Conservation (phyloP, 2,797 vertebrate genomes). For the Lepus townsendii region DNA sequence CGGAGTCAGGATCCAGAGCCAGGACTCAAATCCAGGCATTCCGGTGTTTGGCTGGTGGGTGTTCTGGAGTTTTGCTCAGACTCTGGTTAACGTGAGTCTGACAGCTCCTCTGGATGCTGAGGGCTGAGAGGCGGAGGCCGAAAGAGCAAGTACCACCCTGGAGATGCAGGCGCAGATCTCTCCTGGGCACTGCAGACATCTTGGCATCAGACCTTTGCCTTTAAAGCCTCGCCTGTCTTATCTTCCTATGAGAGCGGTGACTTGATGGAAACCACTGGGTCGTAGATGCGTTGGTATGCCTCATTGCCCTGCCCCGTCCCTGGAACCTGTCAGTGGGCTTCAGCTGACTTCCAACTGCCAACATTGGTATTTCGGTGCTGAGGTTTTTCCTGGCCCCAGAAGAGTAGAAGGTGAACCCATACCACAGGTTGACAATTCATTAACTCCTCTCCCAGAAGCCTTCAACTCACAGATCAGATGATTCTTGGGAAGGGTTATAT, state of each 20-base stretch:
- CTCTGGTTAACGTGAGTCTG: not conserved
- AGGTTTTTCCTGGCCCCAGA: not conserved
- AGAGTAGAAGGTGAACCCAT: not conserved
- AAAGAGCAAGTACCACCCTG: rapidly evolving
- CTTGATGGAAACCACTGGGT: not conserved
- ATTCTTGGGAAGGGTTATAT: not conserved
- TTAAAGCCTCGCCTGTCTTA: constrained; percentile 38
- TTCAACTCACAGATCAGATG: not conserved
- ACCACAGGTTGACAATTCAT: not conserved
- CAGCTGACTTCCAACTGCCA: not conserved
- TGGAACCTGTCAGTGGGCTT: not conserved
- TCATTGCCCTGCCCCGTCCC: not conserved
- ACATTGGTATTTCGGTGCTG: not conserved
- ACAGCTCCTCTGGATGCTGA: not conserved
- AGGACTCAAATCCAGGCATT: no score
- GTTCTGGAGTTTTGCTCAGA: not conserved
- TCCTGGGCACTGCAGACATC: constrained; percentile 61
- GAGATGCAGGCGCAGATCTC: not conserved
- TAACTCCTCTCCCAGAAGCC: not conserved
- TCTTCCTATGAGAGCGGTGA: not conserved
- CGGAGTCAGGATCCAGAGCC: no score
- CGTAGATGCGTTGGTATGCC: not conserved
- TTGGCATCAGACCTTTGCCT: constrained; percentile 50
- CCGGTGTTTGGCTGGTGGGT: no score
- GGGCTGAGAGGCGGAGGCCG: not conserved